Evolutionary conservation across 1,140 invertebrate genomes (phyloP), one percentile per base, ranked within the genome.

Genomic region (Phymorhynchus buccinoides): DNA sequence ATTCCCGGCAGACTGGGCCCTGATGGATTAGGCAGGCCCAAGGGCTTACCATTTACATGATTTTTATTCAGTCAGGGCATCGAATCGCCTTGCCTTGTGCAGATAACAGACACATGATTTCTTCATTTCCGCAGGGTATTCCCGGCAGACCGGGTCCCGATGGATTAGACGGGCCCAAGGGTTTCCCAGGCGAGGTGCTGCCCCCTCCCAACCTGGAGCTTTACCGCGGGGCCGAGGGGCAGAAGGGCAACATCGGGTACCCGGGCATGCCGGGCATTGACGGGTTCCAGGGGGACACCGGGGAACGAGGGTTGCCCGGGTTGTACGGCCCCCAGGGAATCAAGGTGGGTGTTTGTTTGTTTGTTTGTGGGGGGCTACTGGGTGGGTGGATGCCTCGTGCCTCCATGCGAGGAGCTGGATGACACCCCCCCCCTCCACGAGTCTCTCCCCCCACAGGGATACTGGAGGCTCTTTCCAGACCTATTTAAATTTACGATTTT

Each of bases 181-280:
- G 89, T 32, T 89, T 0, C 84, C 92, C 80, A 94, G 95, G 62
- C 66, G 87, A 90, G 95, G 95, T 84, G 91, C 22, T 83, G 18
- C 78, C 83, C 12, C 41, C 73, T 39, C 37, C 68, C 14, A 78
- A 86, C 37, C 4, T 82, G 44, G 86, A 88, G n/a, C 12, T 68
- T 27, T 88, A 77, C 68, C 93, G 85, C 14, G 87, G 87, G 9
- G 75, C 62, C 27, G 89, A 85, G 75, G 95, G 95, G 79, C 90
- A 93, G 3, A 68, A 80, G 6, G 95, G 95, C 27, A 92, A 95
- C 66, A 94, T 89, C 30, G 95, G 95, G 66, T 87, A 93, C 4
- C 90, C 96, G 42, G 91, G 91, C 62, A 66, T 83, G 4, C 83
- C 86, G 42, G 92, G 93, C 30, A 84, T 84, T 39, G 86, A 84